Evolutionary conservation across 64 coral and sea anemone genomes (phyloP).

Genomic region (Actinia equina): DNA sequence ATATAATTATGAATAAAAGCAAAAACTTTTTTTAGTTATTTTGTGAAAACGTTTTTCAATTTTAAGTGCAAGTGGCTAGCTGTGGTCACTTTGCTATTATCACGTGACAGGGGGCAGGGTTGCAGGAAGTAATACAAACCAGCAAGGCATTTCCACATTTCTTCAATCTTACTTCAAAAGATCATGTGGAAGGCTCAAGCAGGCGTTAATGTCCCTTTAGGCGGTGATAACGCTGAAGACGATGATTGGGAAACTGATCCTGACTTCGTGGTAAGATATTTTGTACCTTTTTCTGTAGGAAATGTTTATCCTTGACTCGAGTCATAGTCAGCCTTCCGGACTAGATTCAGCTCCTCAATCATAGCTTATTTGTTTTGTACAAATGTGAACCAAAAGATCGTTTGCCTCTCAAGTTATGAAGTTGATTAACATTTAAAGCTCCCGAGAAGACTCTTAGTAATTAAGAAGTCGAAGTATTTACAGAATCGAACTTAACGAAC

Average conservation of each 20-base stretch:
- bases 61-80: too few relatives aligned
- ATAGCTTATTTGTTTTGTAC: too few relatives aligned
- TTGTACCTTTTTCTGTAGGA: not conserved
- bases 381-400: too few relatives aligned
- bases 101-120: slow-evolving; percentile 31
- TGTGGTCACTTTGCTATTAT: too few relatives aligned
- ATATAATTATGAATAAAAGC: too few relatives aligned
- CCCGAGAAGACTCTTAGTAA: too few relatives aligned
- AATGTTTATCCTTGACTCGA: not conserved
- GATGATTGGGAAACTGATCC: slow-evolving; percentile 99
- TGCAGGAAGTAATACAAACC: slow-evolving; percentile 38
- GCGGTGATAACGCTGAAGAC: slow-evolving; percentile 49
- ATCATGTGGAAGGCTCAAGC: slow-evolving; percentile 83
- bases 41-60: too few relatives aligned
- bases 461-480: too few relatives aligned
- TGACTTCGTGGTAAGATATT: slow-evolving; percentile 90
- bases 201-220: slow-evolving; percentile 61
- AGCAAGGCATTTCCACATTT: not conserved
- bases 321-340: not conserved
- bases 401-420: too few relatives aligned
- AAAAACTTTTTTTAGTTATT: too few relatives aligned
- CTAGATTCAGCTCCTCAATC: not conserved
- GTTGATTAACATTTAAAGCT: too few relatives aligned
- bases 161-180: not conserved
- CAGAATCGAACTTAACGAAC: too few relatives aligned